Conservation (phyloP, 2,888 invertebrate species). For the Macrosiphum euphorbiae region DNA sequence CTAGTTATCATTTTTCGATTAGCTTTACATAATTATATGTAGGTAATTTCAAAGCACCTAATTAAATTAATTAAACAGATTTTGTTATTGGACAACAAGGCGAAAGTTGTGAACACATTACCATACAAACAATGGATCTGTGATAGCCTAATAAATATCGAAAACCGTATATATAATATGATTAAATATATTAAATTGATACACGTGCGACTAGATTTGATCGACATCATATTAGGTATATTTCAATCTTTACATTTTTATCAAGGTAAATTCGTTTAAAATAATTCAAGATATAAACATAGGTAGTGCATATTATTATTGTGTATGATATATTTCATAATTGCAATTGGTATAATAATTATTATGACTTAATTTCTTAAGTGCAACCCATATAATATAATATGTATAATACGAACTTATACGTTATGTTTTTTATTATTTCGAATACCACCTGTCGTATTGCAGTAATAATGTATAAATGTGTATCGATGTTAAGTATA, state of each 20-base stretch:
- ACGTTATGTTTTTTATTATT: neutral
- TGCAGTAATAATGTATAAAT: neutral
- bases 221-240: neutral
- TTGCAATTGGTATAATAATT: neutral
- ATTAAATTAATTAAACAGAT: neutral
- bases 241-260: neutral
- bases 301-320: neutral
- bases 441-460: neutral
- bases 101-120: constrained; percentile 6
- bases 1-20: neutral
- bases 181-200: neutral
- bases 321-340: neutral
- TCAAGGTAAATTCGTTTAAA: neutral
- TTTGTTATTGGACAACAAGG: neutral
- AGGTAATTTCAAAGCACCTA: neutral
- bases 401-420: neutral
- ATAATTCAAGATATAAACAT: neutral
- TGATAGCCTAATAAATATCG: neutral
- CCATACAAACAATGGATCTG: neutral
- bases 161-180: neutral
- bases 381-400: neutral
- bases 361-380: neutral
- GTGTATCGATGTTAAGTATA: neutral
- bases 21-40: neutral
- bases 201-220: neutral